Evolutionary conservation across 2,113 vertebrate genomes (phyloP), one percentile per base, ranked within the genome.

Genomic region (Phyllostomus hastatus): DNA sequence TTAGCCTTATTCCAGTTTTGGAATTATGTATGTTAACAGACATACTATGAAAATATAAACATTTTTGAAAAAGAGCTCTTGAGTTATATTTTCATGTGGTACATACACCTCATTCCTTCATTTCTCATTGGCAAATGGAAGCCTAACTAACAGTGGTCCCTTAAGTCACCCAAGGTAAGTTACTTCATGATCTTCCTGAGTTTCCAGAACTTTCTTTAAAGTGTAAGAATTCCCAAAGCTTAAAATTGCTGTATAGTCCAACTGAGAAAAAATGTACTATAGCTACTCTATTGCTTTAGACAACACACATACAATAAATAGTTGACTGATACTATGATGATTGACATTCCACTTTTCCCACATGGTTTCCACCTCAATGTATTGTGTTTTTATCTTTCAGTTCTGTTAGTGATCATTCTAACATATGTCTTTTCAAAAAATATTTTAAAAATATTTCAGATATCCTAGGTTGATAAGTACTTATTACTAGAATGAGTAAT

Each of bases 131-230:
- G 69, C 54, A 69, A 78, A 59, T 57, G n/a, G 64, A 91, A 84
- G 26, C 33, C 41, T 57, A 20, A 52, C 16, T 75, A 72, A 64
- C 6, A 78, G 1, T 54, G 33, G 17, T 76, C 26, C 50, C 1
- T 70, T 43, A 76, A 61, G 48, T 84, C 84, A 88, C 22, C 64
- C 10, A 81, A 17, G 14, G 50, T n/a, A 57, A 76, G 24, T 57
- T 94, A 76, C n/a, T 96, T 85, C 64, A 88, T 85, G 64, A 93
- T n/a, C 22, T 67, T 83, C 15, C 19, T 52, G 28, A 89, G 31
- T 12, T 43, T 76, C 20, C 48, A 14, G 17, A 90, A 73, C 54
- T 64, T 94, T 10, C 48, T 94, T 19, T 94, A 88, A 83, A 88
- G 69, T 46, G 31, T 87, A 72, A 67, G 59, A 96, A 84, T 95